Conservation (phyloP, 2,113 vertebrate species). For the Jacana jacana region DNA sequence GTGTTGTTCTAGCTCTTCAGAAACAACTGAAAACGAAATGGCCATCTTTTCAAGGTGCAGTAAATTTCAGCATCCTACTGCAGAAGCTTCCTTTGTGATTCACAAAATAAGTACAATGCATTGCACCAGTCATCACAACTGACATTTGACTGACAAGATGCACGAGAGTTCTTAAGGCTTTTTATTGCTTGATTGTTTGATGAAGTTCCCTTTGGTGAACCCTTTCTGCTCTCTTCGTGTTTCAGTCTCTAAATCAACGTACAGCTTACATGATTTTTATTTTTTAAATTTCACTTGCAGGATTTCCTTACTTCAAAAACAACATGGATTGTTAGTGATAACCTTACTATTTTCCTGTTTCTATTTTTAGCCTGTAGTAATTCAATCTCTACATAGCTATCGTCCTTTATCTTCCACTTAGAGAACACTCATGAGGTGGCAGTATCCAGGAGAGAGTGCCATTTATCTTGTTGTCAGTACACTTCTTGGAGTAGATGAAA, state of each 20-base stretch:
- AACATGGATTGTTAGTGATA: background rate
- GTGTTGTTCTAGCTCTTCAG: background rate
- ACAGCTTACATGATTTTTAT: background rate
- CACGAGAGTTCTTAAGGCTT: background rate
- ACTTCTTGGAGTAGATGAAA: conserved; percentile 41
- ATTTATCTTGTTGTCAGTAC: conserved; percentile 51
- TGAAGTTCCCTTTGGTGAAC: background rate
- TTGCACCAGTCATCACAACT: background rate
- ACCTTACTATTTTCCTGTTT: background rate
- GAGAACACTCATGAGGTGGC: background rate
- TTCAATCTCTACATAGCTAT: background rate
- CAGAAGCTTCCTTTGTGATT: background rate
- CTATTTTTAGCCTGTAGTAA: background rate
- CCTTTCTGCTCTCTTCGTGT: background rate
- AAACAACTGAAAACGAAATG: background rate
- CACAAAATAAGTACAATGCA: background rate
- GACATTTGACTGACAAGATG: background rate
- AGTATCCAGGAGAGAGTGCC: conserved; percentile 10
- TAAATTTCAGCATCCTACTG: background rate
- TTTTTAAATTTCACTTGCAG: background rate
- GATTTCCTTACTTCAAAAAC: background rate
- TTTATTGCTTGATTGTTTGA: background rate
- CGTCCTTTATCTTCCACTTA: conserved; percentile 40
- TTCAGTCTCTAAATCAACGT: background rate
- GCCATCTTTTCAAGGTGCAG: background rate